These are phyloP conservation scores for Lagopus leucura DNA, from an alignment of 2,113 vertebrate species.

Conservation along the genomic window DNA sequence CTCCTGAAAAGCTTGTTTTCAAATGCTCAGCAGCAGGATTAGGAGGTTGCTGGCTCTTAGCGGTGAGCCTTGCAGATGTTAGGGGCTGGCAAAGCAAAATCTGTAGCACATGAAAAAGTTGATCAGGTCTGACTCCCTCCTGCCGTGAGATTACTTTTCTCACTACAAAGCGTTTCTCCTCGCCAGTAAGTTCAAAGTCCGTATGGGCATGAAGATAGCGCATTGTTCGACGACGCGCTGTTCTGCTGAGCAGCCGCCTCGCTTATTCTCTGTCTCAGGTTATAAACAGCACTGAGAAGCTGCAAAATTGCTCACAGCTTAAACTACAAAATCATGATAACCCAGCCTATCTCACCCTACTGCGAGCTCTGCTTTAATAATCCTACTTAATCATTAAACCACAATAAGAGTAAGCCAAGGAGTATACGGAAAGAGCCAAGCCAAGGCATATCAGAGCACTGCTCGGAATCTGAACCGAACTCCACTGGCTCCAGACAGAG, in stretches of 20 bases:
- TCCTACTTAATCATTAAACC: constrained; percentile 63
- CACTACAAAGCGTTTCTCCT: constrained; percentile 66
- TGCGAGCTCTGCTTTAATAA: constrained; percentile 48
- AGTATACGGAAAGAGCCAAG: constrained; percentile 21
- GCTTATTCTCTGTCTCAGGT: constrained; percentile 29
- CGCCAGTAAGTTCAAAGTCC: constrained; percentile 55
- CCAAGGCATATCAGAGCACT: neutral
- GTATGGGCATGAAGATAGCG: constrained; percentile 59
- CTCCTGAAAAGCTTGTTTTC: constrained; percentile 50
- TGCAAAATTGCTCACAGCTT: constrained; percentile 51
- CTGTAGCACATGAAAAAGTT: constrained; percentile 68
- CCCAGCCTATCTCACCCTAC: constrained; percentile 27
- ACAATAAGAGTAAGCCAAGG: constrained; percentile 34
- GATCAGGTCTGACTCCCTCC: constrained; percentile 56
- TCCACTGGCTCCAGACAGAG: neutral
- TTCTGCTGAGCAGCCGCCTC: constrained; percentile 38
- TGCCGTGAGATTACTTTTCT: constrained; percentile 66
- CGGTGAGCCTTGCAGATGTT: constrained; percentile 49
- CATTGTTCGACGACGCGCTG: constrained; percentile 49
- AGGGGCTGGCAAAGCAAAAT: constrained; percentile 65
- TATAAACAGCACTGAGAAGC: constrained; percentile 53
- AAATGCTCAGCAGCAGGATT: constrained; percentile 65
- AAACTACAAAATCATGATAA: constrained; percentile 14
- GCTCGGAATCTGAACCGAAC: neutral
- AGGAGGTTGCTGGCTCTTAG: constrained; percentile 51